Base-by-base conservation (phyloP, 1,140 invertebrate genomes). In the Lepidotrigona ventralis region DNA sequence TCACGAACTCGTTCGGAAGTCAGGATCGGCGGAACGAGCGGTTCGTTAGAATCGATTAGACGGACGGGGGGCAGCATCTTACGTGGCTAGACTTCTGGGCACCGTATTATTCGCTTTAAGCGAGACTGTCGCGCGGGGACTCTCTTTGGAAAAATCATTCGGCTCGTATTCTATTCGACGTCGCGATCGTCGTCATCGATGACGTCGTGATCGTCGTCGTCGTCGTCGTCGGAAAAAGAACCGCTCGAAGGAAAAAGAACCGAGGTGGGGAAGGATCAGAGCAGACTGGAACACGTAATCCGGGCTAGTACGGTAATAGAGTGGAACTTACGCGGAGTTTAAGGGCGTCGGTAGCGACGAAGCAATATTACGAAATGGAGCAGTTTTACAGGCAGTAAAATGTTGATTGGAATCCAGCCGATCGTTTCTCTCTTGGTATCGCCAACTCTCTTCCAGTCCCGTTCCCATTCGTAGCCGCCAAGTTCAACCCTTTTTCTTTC, bases 321-420 rank as follows among this genome's bases (percentile, higher is more conserved):
- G 54, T 86, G 70, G 56, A 90, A 90, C 89, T 90, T 89, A 86
- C 79, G 70, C 53, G 29, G 70, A 85, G 81, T 88, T 90, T 90
- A 90, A 88, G 86, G 68, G 72, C 72, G 78, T 64, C 81, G 69
- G 71, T 85, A 90, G 75, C 87, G 79, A 88, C 76, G 84, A 86
- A 81, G 90, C 86, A 90, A 88, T 88, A 85, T 86, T 91, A 85
- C 84, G 85, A 90, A 90, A 91, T 88, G 87, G 86, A 85, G 74
- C 83, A 88, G 84, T 90, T 90, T 90, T 91, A 90, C 87, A 91
- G 90, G 84, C 90, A 90, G 90, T 91, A 90, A 91, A 91, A 91
- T 88, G 89, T 90, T 90, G 90, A 91, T 91, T 91, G 85, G 88
- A 91, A 90, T 90, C 75, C 85, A 74, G 79, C 56, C 77, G 83